Evolutionary conservation across 2,888 invertebrate species (phyloP), one percentile per base, ranked within the genome.

Genomic region (Xestia sexstrigata): DNA sequence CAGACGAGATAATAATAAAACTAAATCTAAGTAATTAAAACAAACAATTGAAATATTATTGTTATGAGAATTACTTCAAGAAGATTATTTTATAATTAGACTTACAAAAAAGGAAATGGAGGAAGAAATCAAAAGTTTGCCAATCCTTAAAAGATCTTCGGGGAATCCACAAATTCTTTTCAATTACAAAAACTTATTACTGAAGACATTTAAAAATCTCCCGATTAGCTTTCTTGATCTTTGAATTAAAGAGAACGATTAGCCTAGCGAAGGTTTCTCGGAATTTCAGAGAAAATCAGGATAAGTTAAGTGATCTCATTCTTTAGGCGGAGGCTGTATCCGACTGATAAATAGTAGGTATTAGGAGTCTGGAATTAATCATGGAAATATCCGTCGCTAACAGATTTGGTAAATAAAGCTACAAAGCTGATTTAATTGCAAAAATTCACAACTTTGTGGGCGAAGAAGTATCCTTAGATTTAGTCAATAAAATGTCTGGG

Each of bases 241-340:
- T 83, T 72, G 79, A 86, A 86, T 82, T 86, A 86, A 86, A 66
- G 49, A 86, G 60, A 70, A 66, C 66, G 83, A 82, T 82, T 77
- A 72, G 82, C 7, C 4, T 42, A 26, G 68, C 20, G 69, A 62
- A 66, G 60, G 13, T 26, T 58, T 45, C 60, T 78, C 71, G 55
- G 35, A 62, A 69, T 45, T 66, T 68, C 35, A n/a, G 68, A 62
- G 83, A 71, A 82, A 86, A 83, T 77, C 72, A 86, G 70, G 65
- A 42, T 11, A 60, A 52, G 68, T 47, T 35, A 86, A 86, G 62
- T 66, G 83, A 49, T 71, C 68, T 49, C 71, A 82, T 82, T 82
- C 83, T 86, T 86, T 78, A 69, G 26, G 6, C 55, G 65, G 63
- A 26, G 60, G 42, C 68, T 58, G 60, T 49, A 47, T 68, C 58